Percentiles rank a stretch among this genome's conserved stretches.
Conservation (phyloP, 2,113 vertebrate species). For the Aphyosemion australe region DNA sequence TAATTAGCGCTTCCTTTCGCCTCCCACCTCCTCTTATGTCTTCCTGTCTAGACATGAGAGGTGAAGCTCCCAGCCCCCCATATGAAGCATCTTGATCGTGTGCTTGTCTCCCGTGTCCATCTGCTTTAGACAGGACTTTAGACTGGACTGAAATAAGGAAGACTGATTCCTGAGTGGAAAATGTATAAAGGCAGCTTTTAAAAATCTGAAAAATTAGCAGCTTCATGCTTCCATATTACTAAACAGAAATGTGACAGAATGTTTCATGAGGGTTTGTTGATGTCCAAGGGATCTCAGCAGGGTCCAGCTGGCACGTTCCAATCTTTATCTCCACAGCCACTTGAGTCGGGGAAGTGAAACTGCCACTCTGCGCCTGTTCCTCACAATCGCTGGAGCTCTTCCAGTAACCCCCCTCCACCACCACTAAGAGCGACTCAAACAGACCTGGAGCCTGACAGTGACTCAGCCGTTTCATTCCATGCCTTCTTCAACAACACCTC, state of each 20-base stretch:
- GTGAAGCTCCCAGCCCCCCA: conserved; percentile 16
- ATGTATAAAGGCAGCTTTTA: neutral
- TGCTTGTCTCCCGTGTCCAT: neutral
- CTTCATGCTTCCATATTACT: neutral
- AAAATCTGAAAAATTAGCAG: neutral
- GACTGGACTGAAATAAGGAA: neutral
- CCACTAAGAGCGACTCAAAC: conserved; percentile 62
- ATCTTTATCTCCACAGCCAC: conserved; percentile 69
- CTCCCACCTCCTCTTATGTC: conserved; percentile 59
- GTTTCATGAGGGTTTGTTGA: conserved; percentile 22
- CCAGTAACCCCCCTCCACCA: conserved; percentile 50
- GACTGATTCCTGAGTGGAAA: neutral
- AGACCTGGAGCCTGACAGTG: conserved; percentile 66
- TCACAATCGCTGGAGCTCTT: conserved; percentile 79
- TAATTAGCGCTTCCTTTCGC: conserved; percentile 73
- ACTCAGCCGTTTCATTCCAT: conserved; percentile 67
- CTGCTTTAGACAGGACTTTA: neutral
- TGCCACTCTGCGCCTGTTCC: conserved; percentile 49
- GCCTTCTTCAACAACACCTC: conserved; percentile 45
- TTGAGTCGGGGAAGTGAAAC: conserved; percentile 68
- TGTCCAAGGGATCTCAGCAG: conserved; percentile 10
- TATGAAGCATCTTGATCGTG: conserved; percentile 23
- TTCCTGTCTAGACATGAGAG: conserved; percentile 77
- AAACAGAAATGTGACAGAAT: conserved; percentile 1
- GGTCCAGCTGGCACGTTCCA: conserved; percentile 53